Evolutionary conservation across 92 coral and sea anemone species (phyloP).

Genomic region (Ricordea florida): DNA sequence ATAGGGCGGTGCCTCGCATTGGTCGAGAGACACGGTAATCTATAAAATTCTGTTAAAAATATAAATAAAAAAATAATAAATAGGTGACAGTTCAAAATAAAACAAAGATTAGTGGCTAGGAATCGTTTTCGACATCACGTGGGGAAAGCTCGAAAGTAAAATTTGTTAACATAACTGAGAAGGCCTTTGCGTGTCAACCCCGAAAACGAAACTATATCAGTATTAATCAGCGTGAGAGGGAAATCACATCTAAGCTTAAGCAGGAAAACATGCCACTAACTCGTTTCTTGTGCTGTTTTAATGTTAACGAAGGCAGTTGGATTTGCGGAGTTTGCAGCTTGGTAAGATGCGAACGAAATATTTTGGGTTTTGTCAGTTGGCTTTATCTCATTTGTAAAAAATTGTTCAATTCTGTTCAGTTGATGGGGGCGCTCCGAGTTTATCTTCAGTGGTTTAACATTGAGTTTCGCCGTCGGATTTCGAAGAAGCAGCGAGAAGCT

Average conservation of each 20-base stretch:
- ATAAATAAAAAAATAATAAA: too few relatives aligned
- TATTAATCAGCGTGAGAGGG: too few relatives aligned
- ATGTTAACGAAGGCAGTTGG: constrained; percentile 53
- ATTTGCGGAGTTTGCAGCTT: constrained; percentile 53
- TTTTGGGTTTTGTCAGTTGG: neutral
- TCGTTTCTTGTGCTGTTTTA: constrained; percentile 62
- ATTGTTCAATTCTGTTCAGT: neutral
- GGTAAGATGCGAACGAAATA: constrained; percentile 18
- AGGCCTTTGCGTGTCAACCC: too few relatives aligned
- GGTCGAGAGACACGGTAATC: too few relatives aligned
- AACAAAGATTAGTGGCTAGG: too few relatives aligned
- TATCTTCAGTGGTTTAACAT: constrained; percentile 63
- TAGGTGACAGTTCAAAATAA: too few relatives aligned
- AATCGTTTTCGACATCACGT: too few relatives aligned
- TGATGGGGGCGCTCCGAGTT: constrained; percentile 43
- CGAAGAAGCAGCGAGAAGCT: neutral
- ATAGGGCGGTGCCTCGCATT: too few relatives aligned
- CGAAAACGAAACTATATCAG: too few relatives aligned
- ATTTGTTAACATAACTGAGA: too few relatives aligned
- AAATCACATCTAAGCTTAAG: neutral
- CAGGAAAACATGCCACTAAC: constrained; percentile 21
- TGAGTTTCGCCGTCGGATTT: constrained; percentile 59
- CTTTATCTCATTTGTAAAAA: neutral
- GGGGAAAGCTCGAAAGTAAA: too few relatives aligned
- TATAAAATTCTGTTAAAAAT: too few relatives aligned